Conservation (phyloP, 2,888 invertebrate genomes). For the Allolobophora icterica region DNA sequence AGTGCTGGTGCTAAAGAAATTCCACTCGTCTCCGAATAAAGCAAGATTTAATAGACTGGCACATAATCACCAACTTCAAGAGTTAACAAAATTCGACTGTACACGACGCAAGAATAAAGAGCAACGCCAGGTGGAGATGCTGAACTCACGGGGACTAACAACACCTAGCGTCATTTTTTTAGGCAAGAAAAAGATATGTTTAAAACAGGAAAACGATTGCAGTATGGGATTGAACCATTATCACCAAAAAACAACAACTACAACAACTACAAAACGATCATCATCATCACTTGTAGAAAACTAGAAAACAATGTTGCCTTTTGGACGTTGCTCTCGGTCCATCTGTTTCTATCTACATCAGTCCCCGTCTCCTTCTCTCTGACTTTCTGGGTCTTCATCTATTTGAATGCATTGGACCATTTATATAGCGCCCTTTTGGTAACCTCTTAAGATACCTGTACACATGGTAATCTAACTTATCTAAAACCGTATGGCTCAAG, state of each 20-base stretch:
- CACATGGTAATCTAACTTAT: neutral
- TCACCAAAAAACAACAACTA: conserved; percentile 10
- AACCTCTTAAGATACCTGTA: neutral
- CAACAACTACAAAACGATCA: conserved; percentile 6
- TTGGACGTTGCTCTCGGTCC: neutral
- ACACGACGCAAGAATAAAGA: neutral
- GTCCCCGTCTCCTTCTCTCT: neutral
- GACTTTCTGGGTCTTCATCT: neutral
- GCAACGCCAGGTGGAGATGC: neutral
- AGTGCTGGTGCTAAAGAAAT: neutral
- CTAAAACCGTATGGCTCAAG: neutral
- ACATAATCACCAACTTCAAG: neutral
- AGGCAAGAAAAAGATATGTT: conserved; percentile 11
- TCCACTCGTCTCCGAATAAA: neutral
- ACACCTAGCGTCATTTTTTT: neutral
- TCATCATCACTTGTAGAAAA: conserved; percentile 5
- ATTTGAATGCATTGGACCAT: neutral
- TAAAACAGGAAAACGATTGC: conserved; percentile 14
- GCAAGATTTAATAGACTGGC: neutral
- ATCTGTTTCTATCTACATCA: neutral
- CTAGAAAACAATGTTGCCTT: neutral
- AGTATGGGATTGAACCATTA: conserved; percentile 2
- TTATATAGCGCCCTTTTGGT: neutral
- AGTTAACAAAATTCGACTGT: neutral
- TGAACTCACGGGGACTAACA: neutral